phyloP scores from a whole-genome alignment of 2,113 vertebrate genomes.

The Monopterus albus region DNA sequence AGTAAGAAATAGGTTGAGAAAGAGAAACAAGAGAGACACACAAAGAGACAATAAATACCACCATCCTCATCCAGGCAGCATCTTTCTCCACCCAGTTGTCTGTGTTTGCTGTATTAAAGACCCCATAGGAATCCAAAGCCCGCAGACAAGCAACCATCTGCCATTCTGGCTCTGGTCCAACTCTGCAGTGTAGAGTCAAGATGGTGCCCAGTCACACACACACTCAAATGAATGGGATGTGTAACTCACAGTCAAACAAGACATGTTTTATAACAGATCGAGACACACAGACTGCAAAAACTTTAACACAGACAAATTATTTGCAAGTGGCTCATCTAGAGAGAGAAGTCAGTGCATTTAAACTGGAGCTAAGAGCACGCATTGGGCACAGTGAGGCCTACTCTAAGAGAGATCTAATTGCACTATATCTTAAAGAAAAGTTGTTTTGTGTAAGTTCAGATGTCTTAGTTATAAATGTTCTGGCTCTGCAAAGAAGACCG shows the following conservation, averaged over 20 bases:
- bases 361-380: too few species aligned
- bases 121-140: slow-evolving; percentile 72
- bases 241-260: slow-evolving; percentile 22
- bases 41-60: slow-evolving; percentile 45
- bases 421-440: background rate
- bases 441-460: background rate
- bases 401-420: too few species aligned
- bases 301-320: background rate
- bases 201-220: slow-evolving; percentile 57
- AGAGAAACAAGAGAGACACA: slow-evolving; percentile 2
- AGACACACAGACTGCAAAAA: background rate
- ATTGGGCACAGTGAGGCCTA: too few species aligned
- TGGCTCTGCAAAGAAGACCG: too few species aligned
- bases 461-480: too few species aligned
- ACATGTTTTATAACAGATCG: slow-evolving; percentile 12
- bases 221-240: too few species aligned
- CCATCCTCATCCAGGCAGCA: slow-evolving; percentile 19
- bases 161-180: slow-evolving; percentile 78
- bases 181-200: slow-evolving; percentile 61
- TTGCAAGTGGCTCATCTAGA: background rate
- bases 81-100: slow-evolving; percentile 64
- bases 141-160: slow-evolving; percentile 80
- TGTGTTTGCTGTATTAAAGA: slow-evolving; percentile 68
- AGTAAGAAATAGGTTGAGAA: background rate
- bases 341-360: background rate